Evolutionary conservation across 2,888 invertebrate species (phyloP).

Genomic region (Caenorhabditis doughertyi): DNA sequence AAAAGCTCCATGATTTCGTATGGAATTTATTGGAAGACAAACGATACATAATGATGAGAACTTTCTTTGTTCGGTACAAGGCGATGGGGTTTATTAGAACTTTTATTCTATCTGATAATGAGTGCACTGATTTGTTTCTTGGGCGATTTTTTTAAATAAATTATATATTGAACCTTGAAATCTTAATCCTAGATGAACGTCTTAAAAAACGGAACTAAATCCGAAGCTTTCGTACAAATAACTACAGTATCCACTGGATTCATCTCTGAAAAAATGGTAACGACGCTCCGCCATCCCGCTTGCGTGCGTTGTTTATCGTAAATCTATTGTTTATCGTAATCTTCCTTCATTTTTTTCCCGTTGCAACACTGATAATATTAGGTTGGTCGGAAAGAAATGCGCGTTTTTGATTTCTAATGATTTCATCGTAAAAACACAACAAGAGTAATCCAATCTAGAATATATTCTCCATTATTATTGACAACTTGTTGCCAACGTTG

Average conservation of each 20-base stretch:
- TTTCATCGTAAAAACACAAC: no score
- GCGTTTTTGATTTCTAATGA: no score
- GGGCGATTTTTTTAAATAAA: neutral
- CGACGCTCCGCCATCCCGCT: conserved; percentile 44
- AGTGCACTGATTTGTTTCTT: conserved; percentile 40
- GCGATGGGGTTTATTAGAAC: conserved; percentile 7
- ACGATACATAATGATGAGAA: conserved; percentile 22
- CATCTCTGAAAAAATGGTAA: neutral
- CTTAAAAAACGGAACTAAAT: neutral
- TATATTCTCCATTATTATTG: no score
- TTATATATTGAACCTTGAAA: no score
- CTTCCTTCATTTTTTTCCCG: conserved; percentile 18
- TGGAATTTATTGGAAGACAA: conserved; percentile 32
- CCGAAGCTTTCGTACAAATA: no score
- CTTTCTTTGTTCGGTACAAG: conserved; percentile 8
- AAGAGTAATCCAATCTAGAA: no score
- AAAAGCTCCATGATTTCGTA: conserved; percentile 33
- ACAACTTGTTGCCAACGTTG: no score
- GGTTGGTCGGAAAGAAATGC: no score
- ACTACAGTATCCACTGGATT: no score
- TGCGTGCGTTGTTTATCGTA: conserved; percentile 40
- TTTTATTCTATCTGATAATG: conserved; percentile 28
- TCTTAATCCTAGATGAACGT: no score
- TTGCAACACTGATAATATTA: conserved; percentile 15
- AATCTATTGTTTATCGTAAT: conserved; percentile 25